phyloP scores from a whole-genome alignment of 2,888 invertebrate species.

The Exocentrus adspersus region DNA sequence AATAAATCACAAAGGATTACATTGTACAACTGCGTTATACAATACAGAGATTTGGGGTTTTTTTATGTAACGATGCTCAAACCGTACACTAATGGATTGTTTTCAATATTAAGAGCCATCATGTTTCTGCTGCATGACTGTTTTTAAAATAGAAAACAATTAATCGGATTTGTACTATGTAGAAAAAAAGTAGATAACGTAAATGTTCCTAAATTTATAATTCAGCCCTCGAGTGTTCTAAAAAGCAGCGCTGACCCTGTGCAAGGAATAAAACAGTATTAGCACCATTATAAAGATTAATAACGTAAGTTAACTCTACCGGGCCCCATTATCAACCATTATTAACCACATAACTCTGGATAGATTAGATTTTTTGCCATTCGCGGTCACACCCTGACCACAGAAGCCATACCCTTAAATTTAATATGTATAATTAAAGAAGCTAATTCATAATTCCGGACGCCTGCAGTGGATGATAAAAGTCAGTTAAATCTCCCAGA shows the following conservation, averaged over 20 bases:
- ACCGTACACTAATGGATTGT: slow-evolving; percentile 14
- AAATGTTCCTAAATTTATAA: too few relatives aligned
- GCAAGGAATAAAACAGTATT: background rate
- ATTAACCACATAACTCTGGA: slow-evolving; percentile 9
- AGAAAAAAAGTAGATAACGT: too few relatives aligned
- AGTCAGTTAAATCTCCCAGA: slow-evolving; percentile 24
- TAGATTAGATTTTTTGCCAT: slow-evolving; percentile 11
- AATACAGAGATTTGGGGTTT: too few relatives aligned
- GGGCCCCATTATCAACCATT: background rate
- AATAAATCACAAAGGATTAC: slow-evolving; percentile 35
- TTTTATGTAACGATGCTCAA: background rate
- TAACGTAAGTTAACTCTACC: background rate
- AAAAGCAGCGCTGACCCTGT: background rate
- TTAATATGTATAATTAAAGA: slow-evolving; percentile 24
- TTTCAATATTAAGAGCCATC: slow-evolving; percentile 12
- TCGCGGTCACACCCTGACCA: slow-evolving; percentile 8
- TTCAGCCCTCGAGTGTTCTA: too few relatives aligned
- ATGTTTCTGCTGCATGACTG: too few relatives aligned
- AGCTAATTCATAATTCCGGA: too few relatives aligned
- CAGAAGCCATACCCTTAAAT: slow-evolving; percentile 16
- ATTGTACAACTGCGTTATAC: slow-evolving; percentile 37
- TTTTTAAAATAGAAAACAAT: too few relatives aligned
- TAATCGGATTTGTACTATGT: too few relatives aligned
- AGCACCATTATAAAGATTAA: background rate
- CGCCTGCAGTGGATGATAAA: too few relatives aligned